Percentiles rank a stretch among this genome's conserved stretches.
Evolutionary conservation across 2,113 vertebrate species (phyloP).

Genomic region (Indri indri): DNA sequence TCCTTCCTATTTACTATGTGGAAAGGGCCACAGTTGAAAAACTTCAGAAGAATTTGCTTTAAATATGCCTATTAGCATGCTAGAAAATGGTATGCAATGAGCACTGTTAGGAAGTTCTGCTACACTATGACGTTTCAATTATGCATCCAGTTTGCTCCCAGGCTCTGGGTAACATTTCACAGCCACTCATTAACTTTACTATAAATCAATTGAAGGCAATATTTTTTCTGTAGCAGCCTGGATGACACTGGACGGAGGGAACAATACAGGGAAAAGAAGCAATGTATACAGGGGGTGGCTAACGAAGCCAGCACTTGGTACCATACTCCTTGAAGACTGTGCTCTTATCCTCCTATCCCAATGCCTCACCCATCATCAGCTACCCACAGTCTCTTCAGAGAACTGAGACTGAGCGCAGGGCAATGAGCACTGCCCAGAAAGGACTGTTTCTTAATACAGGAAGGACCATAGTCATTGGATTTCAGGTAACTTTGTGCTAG

Average conservation of each 20-base stretch:
- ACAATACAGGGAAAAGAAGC: background rate
- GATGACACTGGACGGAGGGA: background rate
- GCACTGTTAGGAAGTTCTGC: background rate
- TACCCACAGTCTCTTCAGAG: background rate
- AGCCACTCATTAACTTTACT: background rate
- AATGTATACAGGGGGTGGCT: background rate
- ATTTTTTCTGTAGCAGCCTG: background rate
- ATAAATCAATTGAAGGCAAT: background rate
- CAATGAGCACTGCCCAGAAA: background rate
- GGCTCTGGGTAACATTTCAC: background rate
- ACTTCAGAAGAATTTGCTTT: background rate
- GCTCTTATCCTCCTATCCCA: background rate
- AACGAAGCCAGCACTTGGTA: background rate
- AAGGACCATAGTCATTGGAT: background rate
- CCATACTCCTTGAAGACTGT: background rate
- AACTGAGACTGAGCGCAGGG: background rate
- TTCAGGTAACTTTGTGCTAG: background rate
- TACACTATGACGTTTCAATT: background rate
- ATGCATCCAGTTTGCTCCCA: background rate
- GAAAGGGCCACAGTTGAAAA: background rate
- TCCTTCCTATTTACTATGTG: background rate
- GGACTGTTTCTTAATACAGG: background rate
- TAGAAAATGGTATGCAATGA: background rate
- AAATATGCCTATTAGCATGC: background rate
- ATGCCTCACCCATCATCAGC: rapidly evolving